Percentiles rank a stretch among this genome's conserved stretches.
Evolutionary conservation across 2,797 vertebrate species (phyloP).

Genomic region (Luscinia megarhynchos): DNA sequence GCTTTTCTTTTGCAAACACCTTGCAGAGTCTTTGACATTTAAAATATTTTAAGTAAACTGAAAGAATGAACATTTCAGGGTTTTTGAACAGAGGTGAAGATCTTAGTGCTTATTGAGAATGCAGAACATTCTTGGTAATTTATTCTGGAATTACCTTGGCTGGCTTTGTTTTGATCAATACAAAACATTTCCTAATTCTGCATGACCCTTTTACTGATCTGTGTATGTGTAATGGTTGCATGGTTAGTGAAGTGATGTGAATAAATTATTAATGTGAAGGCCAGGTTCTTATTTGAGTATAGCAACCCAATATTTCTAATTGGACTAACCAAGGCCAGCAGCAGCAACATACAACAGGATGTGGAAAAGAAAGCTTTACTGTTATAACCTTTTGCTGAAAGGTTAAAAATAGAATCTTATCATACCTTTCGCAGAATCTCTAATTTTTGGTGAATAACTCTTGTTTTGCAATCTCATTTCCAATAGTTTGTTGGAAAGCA

Average conservation of each 20-base stretch:
- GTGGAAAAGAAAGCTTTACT: background rate
- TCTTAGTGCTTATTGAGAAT: background rate
- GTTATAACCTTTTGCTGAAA: background rate
- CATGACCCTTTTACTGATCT: conserved; percentile 14
- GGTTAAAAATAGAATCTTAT: background rate
- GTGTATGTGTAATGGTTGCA: background rate
- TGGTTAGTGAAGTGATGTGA: conserved; percentile 6
- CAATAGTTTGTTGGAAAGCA: background rate
- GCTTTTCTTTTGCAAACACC: background rate
- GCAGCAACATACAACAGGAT: background rate
- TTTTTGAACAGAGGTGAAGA: background rate
- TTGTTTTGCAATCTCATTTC: background rate
- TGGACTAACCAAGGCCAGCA: background rate
- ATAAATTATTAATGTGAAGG: conserved; percentile 57
- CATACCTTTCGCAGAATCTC: background rate
- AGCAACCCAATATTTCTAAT: background rate
- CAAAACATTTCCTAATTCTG: conserved; percentile 49
- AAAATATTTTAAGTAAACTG: background rate
- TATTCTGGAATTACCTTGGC: background rate
- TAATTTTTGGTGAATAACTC: background rate
- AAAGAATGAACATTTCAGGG: background rate
- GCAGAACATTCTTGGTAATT: background rate
- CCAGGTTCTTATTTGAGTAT: background rate
- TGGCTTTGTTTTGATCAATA: conserved; percentile 51
- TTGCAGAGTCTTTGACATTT: background rate